Evolutionary conservation across 2,888 invertebrate genomes (phyloP), one percentile per base, ranked within the genome.

Genomic region (Heteromurus nitidus): DNA sequence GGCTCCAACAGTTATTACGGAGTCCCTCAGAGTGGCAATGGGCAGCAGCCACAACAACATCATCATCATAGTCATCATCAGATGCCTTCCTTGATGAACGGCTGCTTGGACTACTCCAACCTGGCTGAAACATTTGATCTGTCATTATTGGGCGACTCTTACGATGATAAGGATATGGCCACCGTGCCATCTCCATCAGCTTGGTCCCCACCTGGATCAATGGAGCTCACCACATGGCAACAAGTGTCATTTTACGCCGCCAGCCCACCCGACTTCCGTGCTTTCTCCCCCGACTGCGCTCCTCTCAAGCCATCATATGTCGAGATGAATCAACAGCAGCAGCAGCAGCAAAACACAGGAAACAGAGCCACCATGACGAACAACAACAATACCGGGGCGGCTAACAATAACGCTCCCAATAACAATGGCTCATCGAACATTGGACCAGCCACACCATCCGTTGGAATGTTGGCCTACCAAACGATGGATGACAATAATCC

Each of bases 11-110:
- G 44, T 9, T 70, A 77, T 76, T 73, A 77, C 70, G 58, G 74
- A n/a, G 36, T 79, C 28, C 24, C 50, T 13, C 89, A 86, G 88
- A 89, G 87, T 87, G 88, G 86, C 88, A 89, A 86, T 88, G 90
- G 86, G 89, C 88, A 88, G 89, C 28, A 47, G 28, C 44, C 36
- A 16, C 50, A 76, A 18, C 55, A 62, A 28, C 68, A 58, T n/a
- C 76, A 69, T n/a, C 68, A 58, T 22, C 60, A 26, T 13, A 60
- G 18, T 28, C 62, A 64, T 16, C 60, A 64, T n/a, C 36, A 60
- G 30, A 30, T 75, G 74, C 31, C 65, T 84, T 36, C 50, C 24
- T 65, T 44, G 31, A 62, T 80, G 80, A 81, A 84, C n/a, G 73
- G 30, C 9, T 77, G 83, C 26, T 31, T 72, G 1, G 65, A 68